phyloP scores from a whole-genome alignment of 1,140 invertebrate species.

The Achroia grisella region DNA sequence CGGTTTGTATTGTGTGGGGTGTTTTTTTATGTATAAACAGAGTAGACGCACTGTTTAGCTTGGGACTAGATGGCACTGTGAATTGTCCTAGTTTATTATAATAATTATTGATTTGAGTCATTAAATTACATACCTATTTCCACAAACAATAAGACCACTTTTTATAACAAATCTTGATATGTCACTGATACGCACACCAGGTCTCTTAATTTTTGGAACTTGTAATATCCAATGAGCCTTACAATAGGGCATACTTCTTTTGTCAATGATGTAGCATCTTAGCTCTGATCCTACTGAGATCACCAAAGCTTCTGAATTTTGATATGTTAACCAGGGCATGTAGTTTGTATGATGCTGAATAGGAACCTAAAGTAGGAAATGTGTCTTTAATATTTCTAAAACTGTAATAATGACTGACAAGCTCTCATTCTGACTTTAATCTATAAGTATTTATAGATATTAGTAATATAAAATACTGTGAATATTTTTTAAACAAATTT shows the following conservation, averaged over 20 bases:
- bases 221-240: constrained; percentile 32
- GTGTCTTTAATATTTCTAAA: too few relatives aligned
- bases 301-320: constrained; percentile 32
- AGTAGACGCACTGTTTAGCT: too few relatives aligned
- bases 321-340: constrained; percentile 52
- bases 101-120: too few relatives aligned
- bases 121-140: constrained; percentile 55
- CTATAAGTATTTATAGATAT: too few relatives aligned
- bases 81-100: too few relatives aligned
- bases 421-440: too few relatives aligned
- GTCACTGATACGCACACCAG: constrained; percentile 57
- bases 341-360: constrained; percentile 42
- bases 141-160: constrained; percentile 42
- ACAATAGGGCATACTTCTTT: constrained; percentile 23
- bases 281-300: constrained; percentile 42
- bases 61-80: too few relatives aligned
- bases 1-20: too few relatives aligned
- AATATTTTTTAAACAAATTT: too few relatives aligned
- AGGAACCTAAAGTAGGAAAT: constrained; percentile 28
- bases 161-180: constrained; percentile 57
- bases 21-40: too few relatives aligned
- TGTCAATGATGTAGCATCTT: constrained; percentile 29
- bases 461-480: too few relatives aligned
- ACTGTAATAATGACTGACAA: background rate
- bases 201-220: constrained; percentile 39